phyloP scores from a whole-genome alignment of 2,113 vertebrate species.

The Romanogobio albipinnatus region DNA sequence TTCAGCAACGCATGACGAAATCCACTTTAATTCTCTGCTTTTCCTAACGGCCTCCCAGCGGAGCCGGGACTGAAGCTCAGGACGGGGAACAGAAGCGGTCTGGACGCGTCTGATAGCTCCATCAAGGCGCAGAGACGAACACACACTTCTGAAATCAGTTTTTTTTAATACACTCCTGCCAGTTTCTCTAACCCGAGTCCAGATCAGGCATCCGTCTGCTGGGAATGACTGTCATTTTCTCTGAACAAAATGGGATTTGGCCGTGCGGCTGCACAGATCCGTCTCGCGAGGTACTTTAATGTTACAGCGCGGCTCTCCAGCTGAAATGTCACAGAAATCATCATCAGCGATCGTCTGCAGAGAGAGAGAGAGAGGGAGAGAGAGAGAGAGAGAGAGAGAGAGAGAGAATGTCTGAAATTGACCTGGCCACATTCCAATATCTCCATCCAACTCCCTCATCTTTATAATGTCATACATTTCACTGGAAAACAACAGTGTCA shows the following conservation, averaged over 20 bases:
- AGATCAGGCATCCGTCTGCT: conserved; percentile 5
- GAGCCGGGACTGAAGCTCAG: neutral
- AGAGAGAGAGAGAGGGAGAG: neutral
- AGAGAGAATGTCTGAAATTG: conserved; percentile 16
- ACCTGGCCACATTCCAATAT: conserved; percentile 46
- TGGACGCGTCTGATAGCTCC: conserved; percentile 16
- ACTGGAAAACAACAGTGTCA: conserved; percentile 33
- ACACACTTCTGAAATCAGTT: neutral
- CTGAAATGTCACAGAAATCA: conserved; percentile 71
- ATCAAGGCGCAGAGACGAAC: neutral
- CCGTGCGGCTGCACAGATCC: neutral
- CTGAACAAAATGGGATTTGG: conserved; percentile 35
- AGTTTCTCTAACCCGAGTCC: conserved; percentile 13
- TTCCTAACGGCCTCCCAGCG: neutral
- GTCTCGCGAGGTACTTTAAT: conserved; percentile 51
- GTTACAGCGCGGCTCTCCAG: conserved; percentile 48
- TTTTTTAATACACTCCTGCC: conserved; percentile 14
- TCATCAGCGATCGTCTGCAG: conserved; percentile 58
- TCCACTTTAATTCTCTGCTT: neutral
- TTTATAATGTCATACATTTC: conserved; percentile 50
- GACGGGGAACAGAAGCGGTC: neutral
- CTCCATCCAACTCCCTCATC: conserved; percentile 39
- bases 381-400: neutral
- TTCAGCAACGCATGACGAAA: neutral
- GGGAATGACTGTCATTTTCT: conserved; percentile 35